Base-by-base conservation (phyloP, 2,113 vertebrate species). In the Aphelocoma coerulescens region DNA sequence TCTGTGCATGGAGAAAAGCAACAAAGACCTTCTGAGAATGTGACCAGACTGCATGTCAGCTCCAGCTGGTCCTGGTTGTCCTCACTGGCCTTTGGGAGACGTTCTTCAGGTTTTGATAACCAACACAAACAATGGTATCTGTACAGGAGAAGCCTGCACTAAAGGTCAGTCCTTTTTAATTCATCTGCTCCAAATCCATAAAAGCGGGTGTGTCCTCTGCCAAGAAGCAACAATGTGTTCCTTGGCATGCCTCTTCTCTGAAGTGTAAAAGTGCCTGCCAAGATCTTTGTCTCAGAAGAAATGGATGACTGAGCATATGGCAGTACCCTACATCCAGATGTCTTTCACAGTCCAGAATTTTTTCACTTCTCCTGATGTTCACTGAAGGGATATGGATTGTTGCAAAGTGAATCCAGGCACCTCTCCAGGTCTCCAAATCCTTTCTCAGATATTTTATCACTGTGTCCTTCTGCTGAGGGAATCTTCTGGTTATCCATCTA, bases 181-280 rank as follows among this genome's bases (percentile, higher is more conserved):
- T 65, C 51, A n/a, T 32, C 26, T 69, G 23, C 11, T 65, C 26
- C 33, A 88, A 35, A 80, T 59, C 19, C 55, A 37, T 74, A 55
- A 72, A 15, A 77, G 7, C 0, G 0, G 2, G 2, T 43, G 19
- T 51, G 6, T 52, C 6, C 9, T 73, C 39, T 48, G 49, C 41
- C 79, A 91, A 73, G 24, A 71, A 35, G 5, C 16, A 87, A 21
- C 32, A 78, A 9, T 16, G 11, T 48, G 7, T 33, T 85, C 46
- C 18, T 78, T 61, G 46, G 35, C 30, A 66, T 16, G 3, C 6
- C 9, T 58, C 33, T 41, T 73, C 41, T 16, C 37, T 61, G 33
- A 61, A 82, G 37, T 57, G 21, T 48, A 48, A 33, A 63, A 81
- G 10, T 57, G 54, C 24, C 24, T 69, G 82, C n/a, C 51, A 41